phyloP scores from a whole-genome alignment of 2,888 invertebrate species.

The Drosophila mercatorum region DNA sequence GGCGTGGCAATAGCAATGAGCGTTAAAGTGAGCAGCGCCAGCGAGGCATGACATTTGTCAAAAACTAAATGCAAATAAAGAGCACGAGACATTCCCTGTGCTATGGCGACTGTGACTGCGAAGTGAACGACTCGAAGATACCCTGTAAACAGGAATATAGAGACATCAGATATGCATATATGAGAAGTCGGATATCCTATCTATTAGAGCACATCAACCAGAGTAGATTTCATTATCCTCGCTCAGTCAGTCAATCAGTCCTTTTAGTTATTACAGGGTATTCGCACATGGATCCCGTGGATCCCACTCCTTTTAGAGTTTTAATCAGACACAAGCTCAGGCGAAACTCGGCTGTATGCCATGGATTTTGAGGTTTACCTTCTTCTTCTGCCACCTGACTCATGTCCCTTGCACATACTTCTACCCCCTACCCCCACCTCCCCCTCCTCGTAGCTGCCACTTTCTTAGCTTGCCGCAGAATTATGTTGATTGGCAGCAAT shows the following conservation, averaged over 20 bases:
- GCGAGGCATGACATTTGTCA: slow-evolving; percentile 75
- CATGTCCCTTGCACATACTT: no score
- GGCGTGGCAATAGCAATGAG: slow-evolving; percentile 79
- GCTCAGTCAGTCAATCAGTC: not conserved
- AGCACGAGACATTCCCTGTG: not conserved
- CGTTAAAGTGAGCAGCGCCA: slow-evolving; percentile 78
- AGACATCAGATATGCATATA: not conserved
- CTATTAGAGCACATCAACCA: no score
- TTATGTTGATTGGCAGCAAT: slow-evolving; percentile 82
- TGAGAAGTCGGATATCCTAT: no score
- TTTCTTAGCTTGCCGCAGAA: slow-evolving; percentile 69
- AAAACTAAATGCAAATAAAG: slow-evolving; percentile 4
- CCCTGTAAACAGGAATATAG: not conserved
- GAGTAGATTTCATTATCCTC: not conserved
- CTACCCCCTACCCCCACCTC: not conserved
- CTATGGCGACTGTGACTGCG: not conserved
- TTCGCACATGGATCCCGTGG: not conserved
- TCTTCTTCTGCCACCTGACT: slow-evolving; percentile 26
- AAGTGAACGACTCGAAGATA: not conserved
- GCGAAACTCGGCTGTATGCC: slow-evolving; percentile 18
- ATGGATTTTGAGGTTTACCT: slow-evolving; percentile 7
- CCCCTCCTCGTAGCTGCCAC: slow-evolving; percentile 50
- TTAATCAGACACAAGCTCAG: slow-evolving; percentile 56
- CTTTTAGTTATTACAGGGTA: slow-evolving; percentile 5
- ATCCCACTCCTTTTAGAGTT: slow-evolving; percentile 23